phyloP scores from a whole-genome alignment of 37 sponge, comb jelly and placozoan species.

The Beroe ovata region DNA sequence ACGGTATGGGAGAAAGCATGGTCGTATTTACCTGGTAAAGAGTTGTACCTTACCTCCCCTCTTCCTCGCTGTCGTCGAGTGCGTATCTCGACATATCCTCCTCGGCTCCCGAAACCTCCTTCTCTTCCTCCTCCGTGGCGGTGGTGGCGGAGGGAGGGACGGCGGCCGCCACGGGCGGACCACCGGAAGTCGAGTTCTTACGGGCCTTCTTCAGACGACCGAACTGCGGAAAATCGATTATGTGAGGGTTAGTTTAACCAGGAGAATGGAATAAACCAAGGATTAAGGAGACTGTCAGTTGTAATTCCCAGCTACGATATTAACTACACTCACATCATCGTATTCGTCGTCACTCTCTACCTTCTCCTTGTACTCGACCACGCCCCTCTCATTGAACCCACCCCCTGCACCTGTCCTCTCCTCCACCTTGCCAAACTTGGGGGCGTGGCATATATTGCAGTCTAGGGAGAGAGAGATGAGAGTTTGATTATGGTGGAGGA shows the following conservation, averaged over 20 bases:
- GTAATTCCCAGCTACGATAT: no score
- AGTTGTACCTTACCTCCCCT: constrained; percentile 67
- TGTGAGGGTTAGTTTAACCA: not conserved
- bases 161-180: not conserved
- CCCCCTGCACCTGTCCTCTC: constrained; percentile 93
- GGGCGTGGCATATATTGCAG: constrained; percentile 88
- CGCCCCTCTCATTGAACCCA: constrained; percentile 90
- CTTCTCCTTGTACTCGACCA: constrained; percentile 87
- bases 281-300: not conserved
- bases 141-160: not conserved
- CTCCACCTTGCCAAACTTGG: constrained; percentile 92
- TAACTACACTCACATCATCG: constrained; percentile 82
- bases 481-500: no score
- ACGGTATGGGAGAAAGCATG: no score
- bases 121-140: constrained; percentile 54
- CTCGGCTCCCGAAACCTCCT: constrained; percentile 63
- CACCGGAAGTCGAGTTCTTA: not conserved
- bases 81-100: constrained; percentile 66
- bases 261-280: not conserved
- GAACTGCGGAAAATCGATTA: constrained; percentile 4
- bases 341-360: constrained; percentile 91
- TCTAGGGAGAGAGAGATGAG: no score
- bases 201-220: constrained; percentile 9
- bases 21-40: not conserved
- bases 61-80: constrained; percentile 62